Percentiles rank a stretch among this genome's conserved stretches.
These are phyloP conservation scores for Artibeus lituratus DNA, from an alignment of 2,797 vertebrate genomes.

Conservation along the genomic window DNA sequence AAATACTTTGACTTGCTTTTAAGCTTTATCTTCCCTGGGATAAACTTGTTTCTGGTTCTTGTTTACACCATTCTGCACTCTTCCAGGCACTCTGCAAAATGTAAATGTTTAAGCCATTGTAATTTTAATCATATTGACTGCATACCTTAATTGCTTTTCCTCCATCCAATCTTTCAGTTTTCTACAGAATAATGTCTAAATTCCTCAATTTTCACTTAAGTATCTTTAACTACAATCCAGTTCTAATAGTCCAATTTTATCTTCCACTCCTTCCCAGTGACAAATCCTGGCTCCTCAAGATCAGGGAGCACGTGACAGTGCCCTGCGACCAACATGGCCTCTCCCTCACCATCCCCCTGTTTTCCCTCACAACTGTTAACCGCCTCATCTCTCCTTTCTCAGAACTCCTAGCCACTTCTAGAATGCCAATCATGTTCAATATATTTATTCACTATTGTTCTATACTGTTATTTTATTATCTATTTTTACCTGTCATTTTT, in stretches of 20 bases:
- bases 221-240: background rate
- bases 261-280: background rate
- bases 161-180: background rate
- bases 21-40: background rate
- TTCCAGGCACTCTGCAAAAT: background rate
- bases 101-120: background rate
- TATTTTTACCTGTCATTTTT: background rate
- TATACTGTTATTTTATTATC: background rate
- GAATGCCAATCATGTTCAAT: background rate
- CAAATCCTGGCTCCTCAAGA: background rate
- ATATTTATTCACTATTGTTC: background rate
- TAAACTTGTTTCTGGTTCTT: background rate
- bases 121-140: background rate
- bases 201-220: background rate
- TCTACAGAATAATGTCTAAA: background rate
- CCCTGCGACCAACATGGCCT: background rate
- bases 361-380: background rate
- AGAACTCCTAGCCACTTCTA: background rate
- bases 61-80: background rate
- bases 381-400: background rate
- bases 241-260: background rate
- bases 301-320: background rate
- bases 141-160: background rate
- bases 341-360: background rate
- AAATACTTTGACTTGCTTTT: background rate